A percentile compares a stretch with the other conserved stretches of the same genome.
Conservation (phyloP, 2,113 vertebrate species). For the Gavia stellata region DNA sequence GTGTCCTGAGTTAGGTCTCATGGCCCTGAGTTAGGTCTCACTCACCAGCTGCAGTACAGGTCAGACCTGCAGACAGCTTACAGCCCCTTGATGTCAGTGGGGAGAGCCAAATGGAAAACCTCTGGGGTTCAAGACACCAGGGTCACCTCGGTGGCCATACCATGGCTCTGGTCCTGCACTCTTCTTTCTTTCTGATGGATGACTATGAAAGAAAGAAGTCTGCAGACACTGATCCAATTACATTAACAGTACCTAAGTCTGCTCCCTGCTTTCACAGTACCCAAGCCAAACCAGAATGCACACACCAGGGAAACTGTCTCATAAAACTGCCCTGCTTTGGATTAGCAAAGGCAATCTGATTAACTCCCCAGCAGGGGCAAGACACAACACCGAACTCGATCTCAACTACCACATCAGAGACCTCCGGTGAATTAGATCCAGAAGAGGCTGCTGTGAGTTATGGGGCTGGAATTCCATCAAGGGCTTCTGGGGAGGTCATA, state of each 20-base stretch:
- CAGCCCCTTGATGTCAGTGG: background rate
- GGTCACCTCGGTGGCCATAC: rapidly evolving
- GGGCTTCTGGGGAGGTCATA: conserved; percentile 60
- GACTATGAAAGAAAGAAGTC: background rate
- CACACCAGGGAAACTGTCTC: background rate
- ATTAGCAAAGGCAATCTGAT: conserved; percentile 7
- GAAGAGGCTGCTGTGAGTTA: conserved; percentile 57
- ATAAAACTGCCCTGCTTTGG: conserved; percentile 26
- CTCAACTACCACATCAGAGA: conserved; percentile 33
- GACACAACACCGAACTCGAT: background rate
- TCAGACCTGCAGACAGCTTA: background rate
- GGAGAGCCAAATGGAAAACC: background rate
- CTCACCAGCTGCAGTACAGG: background rate
- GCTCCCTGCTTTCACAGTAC: background rate
- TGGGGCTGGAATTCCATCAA: conserved; percentile 63
- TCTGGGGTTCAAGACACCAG: background rate
- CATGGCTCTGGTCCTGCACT: background rate
- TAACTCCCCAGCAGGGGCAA: background rate
- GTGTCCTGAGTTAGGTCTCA: background rate
- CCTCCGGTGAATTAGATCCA: conserved; percentile 19
- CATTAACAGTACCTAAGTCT: rapidly evolving
- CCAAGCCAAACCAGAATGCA: background rate
- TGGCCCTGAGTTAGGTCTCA: background rate
- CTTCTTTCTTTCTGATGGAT: background rate
- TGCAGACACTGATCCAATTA: background rate